Base-by-base conservation (phyloP, 2,113 vertebrate species). In the Brachionichthys hirsutus region DNA sequence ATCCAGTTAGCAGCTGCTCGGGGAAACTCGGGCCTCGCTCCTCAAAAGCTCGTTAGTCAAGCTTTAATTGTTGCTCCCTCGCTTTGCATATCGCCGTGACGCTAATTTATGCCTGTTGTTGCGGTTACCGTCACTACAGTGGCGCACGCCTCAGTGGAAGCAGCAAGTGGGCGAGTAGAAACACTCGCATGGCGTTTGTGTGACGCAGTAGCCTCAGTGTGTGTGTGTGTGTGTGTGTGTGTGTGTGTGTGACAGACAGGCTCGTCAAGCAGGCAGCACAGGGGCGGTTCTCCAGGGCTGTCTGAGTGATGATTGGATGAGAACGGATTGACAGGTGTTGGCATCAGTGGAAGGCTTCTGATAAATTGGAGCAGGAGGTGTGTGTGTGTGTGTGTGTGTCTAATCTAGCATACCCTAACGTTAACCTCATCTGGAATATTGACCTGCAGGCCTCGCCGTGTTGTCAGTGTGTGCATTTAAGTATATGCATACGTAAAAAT, bases 21-120 rank as follows among this genome's bases (percentile, higher is more conserved):
- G 83, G 86, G 82, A 91, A 90, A 91, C 90, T 90, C 90, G 82
- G 90, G 80, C 78, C 77, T 74, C 46, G 64, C 81, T 88, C 84
- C 81, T 91, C 86, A 87, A 89, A 91, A 91, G 86, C 88, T 90
- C 85, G 80, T 92, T 92, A 89, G 90, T 91, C 88, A 89, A 87
- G 84, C 87, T 90, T 90, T 91, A 90, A 92, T 92, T 91, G 89
- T 90, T 86, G 83, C 87, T 89, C 81, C 68, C 86, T 87, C 70
- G 41, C 80, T 91, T 90, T 91, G 90, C 87, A 90, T 90, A 90
- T 85, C 62, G 54, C 85, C 79, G 72, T 83, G 80, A 88, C 85
- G 80, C 83, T 90, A 90, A 91, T 92, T 89, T 90, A 90, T 90
- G 83, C 85, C 75, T 36, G 82, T 88, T 83, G 85, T 84, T 78